Base-by-base conservation (phyloP, 2,797 vertebrate species). In the Dromococcyx pavoninus region DNA sequence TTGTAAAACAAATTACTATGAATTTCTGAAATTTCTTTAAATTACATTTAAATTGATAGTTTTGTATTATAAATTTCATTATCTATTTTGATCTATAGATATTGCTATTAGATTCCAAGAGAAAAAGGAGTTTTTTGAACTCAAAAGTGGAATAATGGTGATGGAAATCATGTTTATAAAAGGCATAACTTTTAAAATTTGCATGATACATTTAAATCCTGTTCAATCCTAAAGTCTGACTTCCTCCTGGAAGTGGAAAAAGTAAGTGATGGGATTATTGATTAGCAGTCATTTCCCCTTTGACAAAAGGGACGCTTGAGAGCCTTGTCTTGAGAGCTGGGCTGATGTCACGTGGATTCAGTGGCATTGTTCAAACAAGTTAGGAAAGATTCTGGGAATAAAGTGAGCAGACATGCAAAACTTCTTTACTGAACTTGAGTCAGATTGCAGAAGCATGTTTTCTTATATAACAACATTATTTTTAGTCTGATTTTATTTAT, bases 401-500 rank as follows among this genome's bases (percentile, higher is more conserved):
- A 64, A 88, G 33, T 7, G 21, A 54, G 44, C 54, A 67, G 43
- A 50, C 35, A 16, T 4, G 10, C 37, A 50, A 60, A 65, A n/a
- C 60, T 41, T 56, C 13, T 54, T 30, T 54, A 2, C 43, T 53
- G 74, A 89, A 50, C 46, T 72, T 46, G 66, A 82, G 74, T 71
- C 81, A 74, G 66, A 64, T 89, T 94, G 70, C 70, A 85, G 84
- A 94, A 43, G 76, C 35, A 10, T 35, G 21, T 84, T 92, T 48
- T 23, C 51, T 91, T 93, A 83, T 17, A 5, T 79, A 93, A 79
- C 70, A 88, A 28, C 19, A 54, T 1, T 85, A 91, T 88, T 92
- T 96, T 94, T 92, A 91, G 87, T 57, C 48, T 67, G 39, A 66
- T 85, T 87, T 95, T 79, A 72, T 76, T 93, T 81, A 80, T 89